Conservation (phyloP, 1,140 invertebrate species). For the Lineus longissimus region DNA sequence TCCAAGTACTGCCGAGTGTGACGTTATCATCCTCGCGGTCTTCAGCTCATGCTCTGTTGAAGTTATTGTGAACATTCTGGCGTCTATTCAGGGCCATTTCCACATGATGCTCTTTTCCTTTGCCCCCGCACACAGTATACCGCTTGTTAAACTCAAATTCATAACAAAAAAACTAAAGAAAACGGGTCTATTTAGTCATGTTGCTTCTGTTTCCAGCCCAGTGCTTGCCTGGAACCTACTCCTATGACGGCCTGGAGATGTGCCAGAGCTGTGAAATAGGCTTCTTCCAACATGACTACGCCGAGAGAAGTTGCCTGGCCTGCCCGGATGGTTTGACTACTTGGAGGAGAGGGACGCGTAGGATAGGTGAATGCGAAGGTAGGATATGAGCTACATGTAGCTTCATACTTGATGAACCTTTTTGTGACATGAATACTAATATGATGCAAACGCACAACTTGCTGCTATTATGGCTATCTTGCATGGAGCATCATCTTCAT, state of each 20-base stretch:
- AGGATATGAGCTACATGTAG: no score
- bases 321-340: conserved; percentile 93
- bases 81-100: no score
- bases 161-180: background rate
- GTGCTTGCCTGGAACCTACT: conserved; percentile 58
- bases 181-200: background rate
- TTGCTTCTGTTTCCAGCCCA: conserved; percentile 48
- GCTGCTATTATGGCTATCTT: no score
- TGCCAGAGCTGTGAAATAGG: conserved; percentile 63
- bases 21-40: no score
- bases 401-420: no score
- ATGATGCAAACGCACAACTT: no score
- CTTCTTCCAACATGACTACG: conserved; percentile 62
- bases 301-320: conserved; percentile 62
- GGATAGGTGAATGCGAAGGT: conserved; percentile 62
- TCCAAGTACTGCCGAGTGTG: no score
- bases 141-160: background rate
- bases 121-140: background rate
- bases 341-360: conserved; percentile 70
- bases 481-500: background rate
- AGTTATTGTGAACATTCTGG: no score
- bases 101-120: no score
- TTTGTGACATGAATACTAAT: no score
- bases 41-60: no score
- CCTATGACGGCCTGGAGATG: conserved; percentile 55